phyloP scores from a whole-genome alignment of 1,140 invertebrate species.

The Bombus polaris region DNA sequence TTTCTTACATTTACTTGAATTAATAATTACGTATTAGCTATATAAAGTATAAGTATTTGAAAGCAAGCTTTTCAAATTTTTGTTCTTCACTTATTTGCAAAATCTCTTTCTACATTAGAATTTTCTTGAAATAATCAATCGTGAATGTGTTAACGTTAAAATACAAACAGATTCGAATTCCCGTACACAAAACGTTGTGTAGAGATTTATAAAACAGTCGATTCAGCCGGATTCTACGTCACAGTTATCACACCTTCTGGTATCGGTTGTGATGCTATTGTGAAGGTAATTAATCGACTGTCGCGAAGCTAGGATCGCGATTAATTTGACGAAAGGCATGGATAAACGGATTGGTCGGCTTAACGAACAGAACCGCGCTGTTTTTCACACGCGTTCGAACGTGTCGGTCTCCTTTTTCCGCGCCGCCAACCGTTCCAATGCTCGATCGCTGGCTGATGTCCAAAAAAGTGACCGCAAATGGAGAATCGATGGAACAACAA shows the following conservation, averaged over 20 bases:
- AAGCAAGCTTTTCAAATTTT: too few relatives aligned
- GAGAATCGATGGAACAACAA: constrained; percentile 63
- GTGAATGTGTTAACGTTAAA: neutral
- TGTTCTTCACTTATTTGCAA: too few relatives aligned
- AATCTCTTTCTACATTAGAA: too few relatives aligned
- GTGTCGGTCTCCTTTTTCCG: constrained; percentile 48
- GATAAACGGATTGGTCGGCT: constrained; percentile 53
- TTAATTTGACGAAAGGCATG: constrained; percentile 34
- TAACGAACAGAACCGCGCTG: constrained; percentile 48
- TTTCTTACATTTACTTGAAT: too few relatives aligned
- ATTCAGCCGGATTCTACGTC: neutral
- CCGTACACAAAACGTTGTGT: neutral
- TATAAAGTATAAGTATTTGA: too few relatives aligned
- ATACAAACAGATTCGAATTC: neutral
- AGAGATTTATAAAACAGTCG: too few relatives aligned
- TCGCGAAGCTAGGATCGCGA: neutral
- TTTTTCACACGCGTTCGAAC: constrained; percentile 53
- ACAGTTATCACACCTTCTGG: constrained; percentile 37
- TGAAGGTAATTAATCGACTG: constrained; percentile 47
- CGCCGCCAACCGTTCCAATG: neutral
- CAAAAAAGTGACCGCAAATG: constrained; percentile 58
- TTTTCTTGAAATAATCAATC: too few relatives aligned
- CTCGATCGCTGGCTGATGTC: constrained; percentile 37
- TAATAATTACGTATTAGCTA: too few relatives aligned
- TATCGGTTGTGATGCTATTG: constrained; percentile 24